Conservation (phyloP, 2,888 invertebrate species). For the Temnothorax rugatulus region DNA sequence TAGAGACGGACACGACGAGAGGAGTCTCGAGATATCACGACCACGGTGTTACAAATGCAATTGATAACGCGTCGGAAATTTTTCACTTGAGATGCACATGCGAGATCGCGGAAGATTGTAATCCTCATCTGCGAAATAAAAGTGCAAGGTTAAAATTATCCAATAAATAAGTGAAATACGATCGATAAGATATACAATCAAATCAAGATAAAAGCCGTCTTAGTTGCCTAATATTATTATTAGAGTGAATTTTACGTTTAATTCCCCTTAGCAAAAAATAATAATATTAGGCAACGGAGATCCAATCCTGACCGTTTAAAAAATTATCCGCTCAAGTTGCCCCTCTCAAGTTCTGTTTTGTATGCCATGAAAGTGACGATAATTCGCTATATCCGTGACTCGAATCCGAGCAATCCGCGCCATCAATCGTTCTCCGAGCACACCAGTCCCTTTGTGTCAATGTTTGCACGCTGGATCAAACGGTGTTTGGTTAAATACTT, state of each 20-base stretch:
- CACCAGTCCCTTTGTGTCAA: neutral
- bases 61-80: neutral
- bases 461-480: slow-evolving; percentile 81
- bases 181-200: too few relatives aligned
- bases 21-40: neutral
- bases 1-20: slow-evolving; percentile 22
- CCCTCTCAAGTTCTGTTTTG: neutral
- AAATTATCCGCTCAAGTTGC: neutral
- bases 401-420: neutral
- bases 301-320: neutral
- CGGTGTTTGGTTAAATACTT: slow-evolving; percentile 83
- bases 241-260: too few relatives aligned
- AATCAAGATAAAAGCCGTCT: too few relatives aligned
- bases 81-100: neutral
- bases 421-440: slow-evolving; percentile 38
- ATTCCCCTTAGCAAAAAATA: too few relatives aligned
- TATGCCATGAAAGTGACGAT: neutral
- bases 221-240: too few relatives aligned
- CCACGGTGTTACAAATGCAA: neutral
- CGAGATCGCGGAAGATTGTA: neutral
- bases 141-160: neutral
- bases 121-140: neutral
- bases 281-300: too few relatives aligned
- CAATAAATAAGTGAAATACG: too few relatives aligned
- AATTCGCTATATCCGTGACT: neutral